Percentiles rank a stretch among this genome's conserved stretches.
Conservation (phyloP, 2,113 vertebrate species). For the Thamnophis sirtalis region DNA sequence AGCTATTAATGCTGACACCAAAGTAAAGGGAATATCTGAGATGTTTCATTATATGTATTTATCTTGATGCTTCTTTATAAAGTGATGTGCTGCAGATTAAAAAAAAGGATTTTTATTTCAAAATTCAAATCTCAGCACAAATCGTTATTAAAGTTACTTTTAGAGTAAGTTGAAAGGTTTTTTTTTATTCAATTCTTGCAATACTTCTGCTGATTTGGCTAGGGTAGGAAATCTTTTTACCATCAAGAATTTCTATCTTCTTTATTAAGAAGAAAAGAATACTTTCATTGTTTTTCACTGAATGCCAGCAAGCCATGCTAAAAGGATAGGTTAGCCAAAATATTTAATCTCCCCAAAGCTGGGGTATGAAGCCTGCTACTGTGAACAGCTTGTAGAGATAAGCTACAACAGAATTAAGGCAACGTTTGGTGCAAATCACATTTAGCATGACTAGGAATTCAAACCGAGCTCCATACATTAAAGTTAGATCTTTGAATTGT, state of each 20-base stretch:
- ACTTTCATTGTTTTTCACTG: not conserved
- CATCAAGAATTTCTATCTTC: not conserved
- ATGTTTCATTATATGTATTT: constrained; percentile 1
- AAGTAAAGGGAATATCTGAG: not conserved
- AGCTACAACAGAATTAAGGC: not conserved
- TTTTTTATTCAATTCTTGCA: not conserved
- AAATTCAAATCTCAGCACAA: not conserved
- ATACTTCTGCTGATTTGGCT: not conserved
- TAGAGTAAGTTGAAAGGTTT: not conserved
- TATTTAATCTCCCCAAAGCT: not conserved
- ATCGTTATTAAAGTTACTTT: not conserved
- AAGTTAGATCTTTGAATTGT: not conserved
- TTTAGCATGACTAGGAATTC: not conserved
- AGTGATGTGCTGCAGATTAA: not conserved
- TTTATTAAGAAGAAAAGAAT: not conserved
- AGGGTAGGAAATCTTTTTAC: not conserved
- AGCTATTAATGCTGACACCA: not conserved
- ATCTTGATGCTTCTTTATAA: not conserved
- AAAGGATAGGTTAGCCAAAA: not conserved
- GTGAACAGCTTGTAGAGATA: not conserved
- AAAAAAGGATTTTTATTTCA: not conserved
- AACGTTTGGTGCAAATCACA: not conserved
- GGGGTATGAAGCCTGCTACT: not conserved
- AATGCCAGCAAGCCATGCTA: not conserved
- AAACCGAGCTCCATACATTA: not conserved